Conservation (phyloP, 2,113 vertebrate species). For the Carassius auratus region DNA sequence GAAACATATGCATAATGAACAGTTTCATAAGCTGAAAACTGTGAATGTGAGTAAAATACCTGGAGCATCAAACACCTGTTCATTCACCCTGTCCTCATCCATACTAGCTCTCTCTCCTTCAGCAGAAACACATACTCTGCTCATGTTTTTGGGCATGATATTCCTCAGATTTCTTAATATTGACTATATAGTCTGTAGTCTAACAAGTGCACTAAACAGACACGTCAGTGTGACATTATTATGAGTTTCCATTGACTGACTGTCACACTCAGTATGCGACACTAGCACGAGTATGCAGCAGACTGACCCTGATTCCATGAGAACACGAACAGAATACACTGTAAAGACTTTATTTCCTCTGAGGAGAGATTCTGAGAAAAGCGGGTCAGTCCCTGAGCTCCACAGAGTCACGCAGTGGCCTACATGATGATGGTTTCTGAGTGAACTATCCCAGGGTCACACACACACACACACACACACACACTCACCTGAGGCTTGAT, state of each 20-base stretch:
- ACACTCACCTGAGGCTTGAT: slow-evolving; percentile 65
- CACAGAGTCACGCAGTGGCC: too few relatives aligned
- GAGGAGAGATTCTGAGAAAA: too few relatives aligned
- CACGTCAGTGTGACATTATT: not conserved
- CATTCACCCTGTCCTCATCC: not conserved
- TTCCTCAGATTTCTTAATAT: not conserved
- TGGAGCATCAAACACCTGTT: not conserved
- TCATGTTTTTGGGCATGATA: not conserved
- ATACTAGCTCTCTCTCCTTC: not conserved
- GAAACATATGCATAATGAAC: too few relatives aligned
- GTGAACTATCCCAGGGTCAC: not conserved
- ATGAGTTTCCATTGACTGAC: too few relatives aligned
- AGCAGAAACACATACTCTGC: not conserved
- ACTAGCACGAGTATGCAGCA: too few relatives aligned
- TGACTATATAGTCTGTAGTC: too few relatives aligned
- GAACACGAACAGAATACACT: not conserved
- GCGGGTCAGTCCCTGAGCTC: too few relatives aligned
- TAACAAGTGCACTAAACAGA: not conserved
- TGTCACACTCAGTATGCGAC: not conserved
- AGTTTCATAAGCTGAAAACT: not conserved
- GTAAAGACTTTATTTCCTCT: not conserved
- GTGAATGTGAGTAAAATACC: not conserved
- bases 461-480: not conserved
- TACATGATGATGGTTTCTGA: not conserved
- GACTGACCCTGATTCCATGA: too few relatives aligned